These are phyloP conservation scores for Pycnonotus jocosus DNA, from an alignment of 2,113 vertebrate genomes.

Conservation along the genomic window DNA sequence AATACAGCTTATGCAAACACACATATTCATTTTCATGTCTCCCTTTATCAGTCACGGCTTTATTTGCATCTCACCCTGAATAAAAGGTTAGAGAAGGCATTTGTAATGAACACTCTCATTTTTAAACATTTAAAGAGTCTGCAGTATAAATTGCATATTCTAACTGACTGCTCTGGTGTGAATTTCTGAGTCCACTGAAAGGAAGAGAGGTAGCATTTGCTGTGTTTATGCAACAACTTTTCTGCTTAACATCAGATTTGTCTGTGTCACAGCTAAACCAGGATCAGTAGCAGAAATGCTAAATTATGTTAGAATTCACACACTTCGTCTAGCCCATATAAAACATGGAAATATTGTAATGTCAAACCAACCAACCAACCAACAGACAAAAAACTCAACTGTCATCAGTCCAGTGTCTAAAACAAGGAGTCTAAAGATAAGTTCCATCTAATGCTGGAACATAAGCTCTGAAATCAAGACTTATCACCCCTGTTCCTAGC, in stretches of 20 bases:
- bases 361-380: not conserved
- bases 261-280: conserved; percentile 5
- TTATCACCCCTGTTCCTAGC: not conserved
- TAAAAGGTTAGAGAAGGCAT: not conserved
- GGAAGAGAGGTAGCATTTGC: not conserved
- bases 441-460: not conserved
- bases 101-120: not conserved
- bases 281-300: conserved; percentile 9
- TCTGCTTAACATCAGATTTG: conserved; percentile 16
- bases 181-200: conserved; percentile 1
- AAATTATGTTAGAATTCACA: not conserved
- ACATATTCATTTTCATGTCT: not conserved
- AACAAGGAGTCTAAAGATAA: not conserved
- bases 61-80: not conserved
- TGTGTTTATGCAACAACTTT: not conserved
- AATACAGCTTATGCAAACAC: not conserved
- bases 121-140: not conserved
- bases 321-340: not conserved
- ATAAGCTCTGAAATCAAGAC: not conserved
- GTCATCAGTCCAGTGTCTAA: not conserved
- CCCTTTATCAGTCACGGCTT: not conserved
- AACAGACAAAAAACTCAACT: not conserved
- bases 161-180: not conserved
- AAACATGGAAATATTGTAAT: not conserved
- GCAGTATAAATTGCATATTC: not conserved